Conservation (phyloP, 2,888 invertebrate species). For the Phengaris arion region DNA sequence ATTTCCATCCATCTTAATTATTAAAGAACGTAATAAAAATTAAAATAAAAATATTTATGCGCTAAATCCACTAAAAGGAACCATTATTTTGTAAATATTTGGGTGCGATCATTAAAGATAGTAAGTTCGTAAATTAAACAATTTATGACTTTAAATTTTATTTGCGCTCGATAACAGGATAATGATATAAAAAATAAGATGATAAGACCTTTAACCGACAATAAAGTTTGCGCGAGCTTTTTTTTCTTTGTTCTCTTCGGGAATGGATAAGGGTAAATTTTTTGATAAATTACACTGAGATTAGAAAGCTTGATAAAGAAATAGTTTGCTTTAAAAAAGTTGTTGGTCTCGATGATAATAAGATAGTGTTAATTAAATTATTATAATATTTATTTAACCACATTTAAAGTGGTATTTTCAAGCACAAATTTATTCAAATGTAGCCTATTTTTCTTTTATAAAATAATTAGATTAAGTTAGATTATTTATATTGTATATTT, state of each 20-base stretch:
- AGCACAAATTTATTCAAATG: neutral
- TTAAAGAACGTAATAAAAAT: neutral
- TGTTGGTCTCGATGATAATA: constrained; percentile 6
- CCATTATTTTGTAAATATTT: constrained; percentile 20
- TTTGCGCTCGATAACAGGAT: neutral
- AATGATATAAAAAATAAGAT: no score
- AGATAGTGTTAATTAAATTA: constrained; percentile 9
- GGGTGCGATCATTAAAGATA: neutral
- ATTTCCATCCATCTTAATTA: neutral
- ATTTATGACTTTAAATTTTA: constrained; percentile 8
- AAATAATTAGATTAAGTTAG: neutral
- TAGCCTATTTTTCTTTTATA: neutral
- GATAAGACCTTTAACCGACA: constrained; percentile 10
- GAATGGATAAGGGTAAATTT: neutral
- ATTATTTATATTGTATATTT: neutral
- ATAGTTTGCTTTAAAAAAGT: constrained; percentile 7
- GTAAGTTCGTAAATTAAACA: neutral
- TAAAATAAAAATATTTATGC: neutral
- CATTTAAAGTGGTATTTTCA: neutral
- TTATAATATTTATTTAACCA: constrained; percentile 1
- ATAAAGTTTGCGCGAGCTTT: constrained; percentile 14
- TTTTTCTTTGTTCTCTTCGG: neutral
- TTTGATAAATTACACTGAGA: constrained; percentile 10
- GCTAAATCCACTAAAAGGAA: neutral
- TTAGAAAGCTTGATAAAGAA: constrained; percentile 19